Evolutionary conservation across 2,888 invertebrate genomes (phyloP).

Genomic region (Pristionchus japonicus): DNA sequence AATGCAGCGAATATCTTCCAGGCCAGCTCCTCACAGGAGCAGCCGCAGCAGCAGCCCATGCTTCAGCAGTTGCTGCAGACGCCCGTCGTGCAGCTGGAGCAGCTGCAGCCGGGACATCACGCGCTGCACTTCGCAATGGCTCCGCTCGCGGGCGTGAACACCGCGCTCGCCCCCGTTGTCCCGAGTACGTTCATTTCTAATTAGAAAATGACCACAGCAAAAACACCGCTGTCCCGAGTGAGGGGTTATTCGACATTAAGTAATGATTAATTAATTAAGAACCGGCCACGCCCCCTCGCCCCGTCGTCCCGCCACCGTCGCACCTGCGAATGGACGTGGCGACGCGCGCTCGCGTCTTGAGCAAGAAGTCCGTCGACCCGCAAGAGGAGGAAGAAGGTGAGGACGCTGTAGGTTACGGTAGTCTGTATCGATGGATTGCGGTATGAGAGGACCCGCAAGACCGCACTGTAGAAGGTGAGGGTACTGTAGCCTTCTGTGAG

Average conservation of each 20-base stretch:
- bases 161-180: background rate
- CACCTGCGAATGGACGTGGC: background rate
- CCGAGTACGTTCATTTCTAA: background rate
- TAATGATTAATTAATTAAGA: too few relatives aligned
- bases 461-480: too few relatives aligned
- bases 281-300: background rate
- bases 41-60: background rate
- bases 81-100: background rate
- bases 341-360: background rate
- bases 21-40: background rate
- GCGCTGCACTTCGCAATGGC: background rate
- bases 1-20: background rate
- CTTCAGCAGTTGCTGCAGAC: too few relatives aligned
- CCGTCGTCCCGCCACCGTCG: background rate
- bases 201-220: background rate
- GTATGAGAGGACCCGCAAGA: too few relatives aligned
- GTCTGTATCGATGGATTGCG: too few relatives aligned
- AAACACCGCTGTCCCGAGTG: too few relatives aligned
- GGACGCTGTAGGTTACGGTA: background rate
- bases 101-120: too few relatives aligned
- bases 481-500: too few relatives aligned
- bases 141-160: background rate
- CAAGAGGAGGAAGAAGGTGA: background rate
- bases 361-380: background rate
- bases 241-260: too few relatives aligned